A percentile compares a stretch with the other conserved stretches of the same genome.
phyloP scores from a whole-genome alignment of 2,113 vertebrate species.

The Ranitomeya imitator region DNA sequence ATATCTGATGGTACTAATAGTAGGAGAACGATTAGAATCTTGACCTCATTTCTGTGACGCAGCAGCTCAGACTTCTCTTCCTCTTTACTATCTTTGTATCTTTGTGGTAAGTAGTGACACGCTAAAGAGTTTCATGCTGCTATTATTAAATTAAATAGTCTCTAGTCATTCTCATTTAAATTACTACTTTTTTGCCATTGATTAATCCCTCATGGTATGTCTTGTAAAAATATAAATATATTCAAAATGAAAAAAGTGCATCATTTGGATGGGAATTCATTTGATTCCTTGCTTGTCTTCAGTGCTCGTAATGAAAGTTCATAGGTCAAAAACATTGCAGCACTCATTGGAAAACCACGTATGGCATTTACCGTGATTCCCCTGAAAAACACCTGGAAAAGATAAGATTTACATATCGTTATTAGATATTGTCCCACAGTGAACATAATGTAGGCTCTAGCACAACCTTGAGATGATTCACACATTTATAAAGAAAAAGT shows the following conservation, averaged over 20 bases:
- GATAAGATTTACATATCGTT: not conserved
- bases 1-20: conserved; percentile 10
- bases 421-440: not conserved
- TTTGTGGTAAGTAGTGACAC: conserved; percentile 30
- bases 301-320: conserved; percentile 90
- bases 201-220: not conserved
- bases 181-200: not conserved
- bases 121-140: not conserved
- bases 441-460: not conserved
- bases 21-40: conserved; percentile 33
- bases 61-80: conserved; percentile 9
- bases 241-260: not conserved
- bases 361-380: conserved; percentile 84
- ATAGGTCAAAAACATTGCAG: conserved; percentile 94
- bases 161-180: not conserved
- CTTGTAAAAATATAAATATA: not conserved
- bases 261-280: not conserved
- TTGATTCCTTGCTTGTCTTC: conserved; percentile 66
- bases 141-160: not conserved
- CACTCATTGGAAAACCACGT: conserved; percentile 91
- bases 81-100: conserved; percentile 11
- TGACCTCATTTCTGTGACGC: conserved; percentile 8
- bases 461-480: not conserved
- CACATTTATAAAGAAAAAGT: not conserved
- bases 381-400: conserved; percentile 89